Evolutionary conservation across 1,140 invertebrate species (phyloP), one percentile per base, ranked within the genome.

Genomic region (Pentalonia nigronervosa): DNA sequence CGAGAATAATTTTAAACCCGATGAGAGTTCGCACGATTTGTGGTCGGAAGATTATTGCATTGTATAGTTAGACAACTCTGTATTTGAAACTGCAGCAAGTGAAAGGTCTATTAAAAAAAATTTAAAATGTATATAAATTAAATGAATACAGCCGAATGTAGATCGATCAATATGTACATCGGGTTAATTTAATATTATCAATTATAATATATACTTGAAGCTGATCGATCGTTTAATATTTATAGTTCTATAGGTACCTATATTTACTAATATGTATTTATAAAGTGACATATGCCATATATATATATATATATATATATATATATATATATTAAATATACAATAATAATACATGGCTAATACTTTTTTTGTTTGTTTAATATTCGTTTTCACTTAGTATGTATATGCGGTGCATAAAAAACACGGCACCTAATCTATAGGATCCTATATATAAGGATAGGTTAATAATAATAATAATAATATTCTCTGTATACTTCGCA

Each of bases 351-450:
- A 76, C 60, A 34, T 88, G 45, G 47, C 86, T 87, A 48, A 56
- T 53, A 56, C 34, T 92, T 83, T 92, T 50, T 92, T 83, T 92
- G 67, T 92, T 92, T 83, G 91, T 92, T 92, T 92, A 48, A 92
- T 76, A n/a, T 50, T 50, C 60, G 76, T 84, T 92, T 83, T 83
- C 47, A 76, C 36, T 83, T 83, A 84, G 30, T 60, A 20, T 81
- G 14, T 84, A 41, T 81, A 17, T 84, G 36, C 9, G 83, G 9
- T 89, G 20, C 36, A 89, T 53, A 76, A 76, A 60, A 67, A 76
- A 76, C 60, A 76, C 2, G 14, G 60, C 60, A 76, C 60, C 60
- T 76, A 67, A n/a, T 30, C 60, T 76, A n/a, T n/a, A 34, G 20
- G n/a, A n/a, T 17, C 60, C 30, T 76, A n/a, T 76, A 76, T 76